Conservation (phyloP, 2,888 invertebrate species). For the Aleiodes leptofemur region DNA sequence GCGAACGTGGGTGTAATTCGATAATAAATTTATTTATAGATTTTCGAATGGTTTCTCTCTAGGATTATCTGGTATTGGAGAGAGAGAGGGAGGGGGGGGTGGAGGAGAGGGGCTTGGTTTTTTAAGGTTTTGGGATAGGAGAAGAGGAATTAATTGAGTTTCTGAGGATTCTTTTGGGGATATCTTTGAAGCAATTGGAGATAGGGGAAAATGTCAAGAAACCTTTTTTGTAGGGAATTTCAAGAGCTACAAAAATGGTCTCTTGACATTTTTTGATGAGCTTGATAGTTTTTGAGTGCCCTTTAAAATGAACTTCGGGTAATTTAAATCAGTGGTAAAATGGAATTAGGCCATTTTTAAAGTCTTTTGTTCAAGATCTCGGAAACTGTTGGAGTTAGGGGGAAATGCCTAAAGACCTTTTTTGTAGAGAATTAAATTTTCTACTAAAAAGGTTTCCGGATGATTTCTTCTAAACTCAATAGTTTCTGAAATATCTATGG, state of each 20-base stretch:
- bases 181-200: background rate
- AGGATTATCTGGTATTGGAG: too few relatives aligned
- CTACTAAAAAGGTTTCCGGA: background rate
- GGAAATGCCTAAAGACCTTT: too few relatives aligned
- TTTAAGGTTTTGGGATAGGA: too few relatives aligned
- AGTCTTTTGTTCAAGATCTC: too few relatives aligned
- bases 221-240: constrained; percentile 1
- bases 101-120: too few relatives aligned
- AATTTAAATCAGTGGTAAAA: too few relatives aligned
- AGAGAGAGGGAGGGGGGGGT: too few relatives aligned
- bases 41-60: background rate
- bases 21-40: constrained; percentile 28
- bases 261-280: background rate
- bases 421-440: background rate
- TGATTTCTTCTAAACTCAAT: background rate
- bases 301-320: too few relatives aligned
- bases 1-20: background rate
- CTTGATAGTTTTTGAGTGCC: background rate
- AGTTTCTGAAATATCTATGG: constrained; percentile 4
- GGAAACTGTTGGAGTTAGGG: too few relatives aligned
- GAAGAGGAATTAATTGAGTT: too few relatives aligned
- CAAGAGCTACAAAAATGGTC: background rate
- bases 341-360: too few relatives aligned
- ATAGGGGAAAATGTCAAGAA: background rate
- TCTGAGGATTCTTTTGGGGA: too few relatives aligned